These are phyloP conservation scores for Onychomys torridus DNA, from an alignment of 2,797 vertebrate genomes.

Conservation along the genomic window DNA sequence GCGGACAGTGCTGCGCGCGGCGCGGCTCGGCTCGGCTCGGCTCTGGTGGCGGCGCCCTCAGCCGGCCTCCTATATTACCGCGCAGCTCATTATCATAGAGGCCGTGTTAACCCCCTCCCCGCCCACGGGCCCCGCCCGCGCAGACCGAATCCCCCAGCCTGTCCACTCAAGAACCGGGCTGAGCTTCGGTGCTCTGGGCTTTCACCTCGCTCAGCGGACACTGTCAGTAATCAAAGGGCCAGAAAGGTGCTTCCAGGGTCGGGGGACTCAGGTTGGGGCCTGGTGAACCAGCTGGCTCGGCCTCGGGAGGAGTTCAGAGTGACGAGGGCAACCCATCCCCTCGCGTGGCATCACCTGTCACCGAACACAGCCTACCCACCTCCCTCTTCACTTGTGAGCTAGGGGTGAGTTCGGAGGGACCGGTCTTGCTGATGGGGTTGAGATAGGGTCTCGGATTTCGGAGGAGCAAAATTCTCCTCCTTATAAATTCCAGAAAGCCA, in stretches of 20 bases:
- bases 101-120: conserved; percentile 84
- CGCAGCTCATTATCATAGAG: conserved; percentile 86
- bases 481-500: conserved; percentile 32
- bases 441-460: neutral
- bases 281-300: neutral
- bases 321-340: neutral
- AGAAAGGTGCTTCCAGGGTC: neutral
- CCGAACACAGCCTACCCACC: neutral
- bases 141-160: conserved; percentile 57
- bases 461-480: conserved; percentile 7
- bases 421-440: neutral
- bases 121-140: conserved; percentile 63
- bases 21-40: conserved; percentile 61
- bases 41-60: conserved; percentile 71
- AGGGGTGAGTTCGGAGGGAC: neutral
- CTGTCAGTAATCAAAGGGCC: conserved; percentile 40
- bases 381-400: neutral
- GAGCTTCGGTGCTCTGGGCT: neutral
- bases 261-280: conserved; percentile 24
- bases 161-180: conserved; percentile 59
- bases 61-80: conserved; percentile 84
- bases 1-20: conserved; percentile 61
- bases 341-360: conserved; percentile 23
- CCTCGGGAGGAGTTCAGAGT: neutral
- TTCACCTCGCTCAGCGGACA: neutral